Base-by-base conservation (phyloP, 2,113 vertebrate species). In the Parus major region DNA sequence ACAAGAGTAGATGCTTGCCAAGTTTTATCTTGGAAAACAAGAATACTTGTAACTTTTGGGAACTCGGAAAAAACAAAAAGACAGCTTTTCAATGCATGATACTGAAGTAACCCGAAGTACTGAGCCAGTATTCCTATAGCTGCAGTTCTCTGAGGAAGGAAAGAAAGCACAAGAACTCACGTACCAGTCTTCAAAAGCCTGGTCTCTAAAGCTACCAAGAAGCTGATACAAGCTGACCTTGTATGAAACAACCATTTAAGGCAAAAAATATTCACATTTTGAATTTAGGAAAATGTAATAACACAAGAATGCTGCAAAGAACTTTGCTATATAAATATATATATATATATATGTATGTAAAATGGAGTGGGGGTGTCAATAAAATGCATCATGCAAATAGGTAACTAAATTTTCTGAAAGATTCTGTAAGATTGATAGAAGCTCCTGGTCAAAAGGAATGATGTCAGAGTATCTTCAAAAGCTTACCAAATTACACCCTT, bases 11-110 rank as follows among this genome's bases (percentile, higher is more conserved):
- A 41, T 24, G 27, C 39, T 66, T 90, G 92, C 82, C 79, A 96
- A 83, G 60, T 95, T 96, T 92, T 76, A 78, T 90, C 66, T 77
- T 53, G 56, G 84, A 93, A 95, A 95, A 90, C 68, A 94, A 82
- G 53, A 93, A 92, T 80, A 82, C 83, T 94, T 90, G 63, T 70
- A 78, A 70, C 78, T 0, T 4, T 12, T 93, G 27, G 55, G 63
- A 95, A 85, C 63, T 59, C 15, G 4, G 31, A 53, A 76, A 68
- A 65, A 44, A 39, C 31, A 49, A 47, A 42, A 49, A 36, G 25
- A 39, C 63, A 69, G 55, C 29, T 73, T 94, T 86, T 95, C 55
- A 80, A 7, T 53, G 71, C 9, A 9, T 56, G 55, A 85, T 69
- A 91, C 84, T 87, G 70, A 94, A 91, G 82, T 85, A 95, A 86